These are phyloP conservation scores for Oxystoma pomonae DNA, from an alignment of 2,888 invertebrate genomes.

Conservation along the genomic window DNA sequence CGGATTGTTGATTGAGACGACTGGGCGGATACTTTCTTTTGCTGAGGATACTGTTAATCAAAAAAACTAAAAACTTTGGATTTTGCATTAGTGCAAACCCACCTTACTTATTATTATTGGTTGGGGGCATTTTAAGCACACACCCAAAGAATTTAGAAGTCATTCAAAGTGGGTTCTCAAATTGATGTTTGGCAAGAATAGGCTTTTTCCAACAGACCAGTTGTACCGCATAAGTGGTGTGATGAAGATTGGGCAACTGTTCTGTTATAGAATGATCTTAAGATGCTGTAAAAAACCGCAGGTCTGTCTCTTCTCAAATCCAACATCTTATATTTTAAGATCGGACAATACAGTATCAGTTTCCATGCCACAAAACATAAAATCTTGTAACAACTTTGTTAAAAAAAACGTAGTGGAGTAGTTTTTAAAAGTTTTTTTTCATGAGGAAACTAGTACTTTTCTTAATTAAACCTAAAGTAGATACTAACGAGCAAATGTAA, in stretches of 20 bases:
- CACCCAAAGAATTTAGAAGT: slow-evolving; percentile 4
- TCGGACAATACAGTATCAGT: neutral
- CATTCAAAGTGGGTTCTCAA: slow-evolving; percentile 6
- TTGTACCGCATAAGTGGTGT: neutral
- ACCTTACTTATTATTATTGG: slow-evolving; percentile 3
- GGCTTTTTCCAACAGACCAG: neutral
- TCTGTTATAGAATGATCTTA: neutral
- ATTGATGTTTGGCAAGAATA: slow-evolving; percentile 1
- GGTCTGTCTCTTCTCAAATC: neutral
- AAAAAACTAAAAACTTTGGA: neutral
- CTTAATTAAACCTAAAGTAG: too few species aligned
- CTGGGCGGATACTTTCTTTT: neutral
- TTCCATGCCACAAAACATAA: too few species aligned
- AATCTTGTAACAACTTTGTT: too few species aligned
- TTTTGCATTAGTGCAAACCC: neutral
- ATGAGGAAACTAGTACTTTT: too few species aligned
- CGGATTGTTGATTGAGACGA: neutral
- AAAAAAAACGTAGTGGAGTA: too few species aligned
- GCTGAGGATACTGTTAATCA: neutral
- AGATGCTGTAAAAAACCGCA: neutral
- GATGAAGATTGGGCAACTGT: neutral
- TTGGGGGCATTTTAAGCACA: slow-evolving; percentile 3
- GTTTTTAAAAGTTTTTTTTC: too few species aligned
- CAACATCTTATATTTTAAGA: neutral
- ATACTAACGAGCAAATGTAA: too few species aligned